Evolutionary conservation across 1,140 invertebrate species (phyloP), one percentile per base, ranked within the genome.

Genomic region (Drosophila melanogaster): DNA sequence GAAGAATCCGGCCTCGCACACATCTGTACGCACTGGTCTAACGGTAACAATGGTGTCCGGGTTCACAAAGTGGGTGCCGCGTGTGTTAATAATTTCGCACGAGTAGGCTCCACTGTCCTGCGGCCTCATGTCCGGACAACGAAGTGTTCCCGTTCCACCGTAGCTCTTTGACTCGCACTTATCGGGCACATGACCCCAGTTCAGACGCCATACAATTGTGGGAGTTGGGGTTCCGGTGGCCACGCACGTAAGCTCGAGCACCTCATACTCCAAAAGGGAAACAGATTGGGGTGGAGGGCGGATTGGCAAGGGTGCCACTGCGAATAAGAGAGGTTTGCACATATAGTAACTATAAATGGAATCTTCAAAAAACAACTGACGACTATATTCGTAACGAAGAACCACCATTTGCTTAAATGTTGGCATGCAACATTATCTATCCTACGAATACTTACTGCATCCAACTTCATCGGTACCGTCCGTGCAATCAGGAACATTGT

Each of bases 151-250:
- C 1, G 95, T 93, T 11, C 98, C 98, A 73, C 96, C 94, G 1
- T 93, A 93, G 77, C 96, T 98, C 0, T 94, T 95, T 2, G 94
- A 95, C 0, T 86, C 93, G 90, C 98, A 98, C 87, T 98, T 97
- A 3, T 94, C 92, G 0, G 98, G 98, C 22, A 99, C 95, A 85
- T 99, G 97, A 4, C 98, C 97, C 98, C 98, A 99, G 93, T 99
- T 99, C 1, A 98, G 93, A 55, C 98, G 95, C 98, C 98, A 99
- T 19, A 97, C 96, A 62, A 99, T 97, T 49, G 97, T 94, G 0
- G 99, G 98, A 0, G 94, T 95, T 0, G 99, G 99, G 0, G 97
- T 95, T 47, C 98, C 99, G 2, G 97, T 94, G 0, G 98, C 98
- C 24, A 95, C 95, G 87, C 99, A 99, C 5, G 94, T 95, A 19